phyloP scores from a whole-genome alignment of 2,888 invertebrate genomes.

The Odontomyia ornata region DNA sequence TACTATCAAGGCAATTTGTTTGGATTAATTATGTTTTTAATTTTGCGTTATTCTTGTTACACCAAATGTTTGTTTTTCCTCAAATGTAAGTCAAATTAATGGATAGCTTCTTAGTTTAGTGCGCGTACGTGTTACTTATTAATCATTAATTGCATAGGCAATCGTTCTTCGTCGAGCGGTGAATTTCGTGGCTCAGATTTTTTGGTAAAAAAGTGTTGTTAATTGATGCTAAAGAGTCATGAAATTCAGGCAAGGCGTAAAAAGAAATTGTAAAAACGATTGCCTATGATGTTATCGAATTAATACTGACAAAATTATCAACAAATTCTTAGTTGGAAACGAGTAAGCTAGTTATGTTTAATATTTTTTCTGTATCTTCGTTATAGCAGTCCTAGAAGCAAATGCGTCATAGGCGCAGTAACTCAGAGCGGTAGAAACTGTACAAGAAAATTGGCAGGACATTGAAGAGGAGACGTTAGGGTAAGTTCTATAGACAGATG shows the following conservation, averaged over 20 bases:
- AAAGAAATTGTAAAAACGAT: no score
- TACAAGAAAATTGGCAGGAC: constrained; percentile 53
- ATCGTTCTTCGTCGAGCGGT: no score
- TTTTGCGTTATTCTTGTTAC: neutral
- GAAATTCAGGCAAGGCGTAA: no score
- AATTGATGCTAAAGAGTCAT: no score
- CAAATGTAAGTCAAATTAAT: neutral
- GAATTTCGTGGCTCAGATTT: no score
- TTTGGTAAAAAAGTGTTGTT: no score
- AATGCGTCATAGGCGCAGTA: constrained; percentile 56
- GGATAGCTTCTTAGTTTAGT: no score
- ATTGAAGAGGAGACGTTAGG: constrained; percentile 31
- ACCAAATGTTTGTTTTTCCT: constrained; percentile 21
- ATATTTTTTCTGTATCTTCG: neutral
- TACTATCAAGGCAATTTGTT: neutral
- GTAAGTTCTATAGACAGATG: constrained; percentile 47
- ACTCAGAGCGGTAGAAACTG: constrained; percentile 53
- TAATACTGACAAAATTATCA: no score
- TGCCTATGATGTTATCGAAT: no score
- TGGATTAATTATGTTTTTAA: neutral
- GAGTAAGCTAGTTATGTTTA: neutral
- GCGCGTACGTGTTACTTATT: no score
- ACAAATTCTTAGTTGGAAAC: no score
- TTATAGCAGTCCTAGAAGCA: constrained; percentile 52
- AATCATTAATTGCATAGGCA: no score